Percentiles rank a stretch among this genome's conserved stretches.
phyloP scores from a whole-genome alignment of 2,113 vertebrate genomes.

The Ramphastos sulfuratus region DNA sequence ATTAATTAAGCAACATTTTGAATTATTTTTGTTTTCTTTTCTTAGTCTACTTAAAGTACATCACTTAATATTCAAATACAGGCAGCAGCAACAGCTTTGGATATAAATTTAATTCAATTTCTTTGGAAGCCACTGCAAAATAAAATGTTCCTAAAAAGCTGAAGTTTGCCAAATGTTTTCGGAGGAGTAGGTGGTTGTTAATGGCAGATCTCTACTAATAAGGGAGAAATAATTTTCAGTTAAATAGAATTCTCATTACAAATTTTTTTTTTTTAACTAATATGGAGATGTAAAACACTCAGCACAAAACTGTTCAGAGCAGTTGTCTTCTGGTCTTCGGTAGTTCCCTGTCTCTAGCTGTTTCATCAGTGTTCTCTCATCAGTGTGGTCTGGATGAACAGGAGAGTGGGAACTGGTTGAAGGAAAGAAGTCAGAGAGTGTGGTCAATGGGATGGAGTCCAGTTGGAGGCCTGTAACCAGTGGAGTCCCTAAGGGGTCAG shows the following conservation, averaged over 20 bases:
- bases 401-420: too few relatives aligned
- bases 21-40: background rate
- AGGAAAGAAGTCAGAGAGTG: too few relatives aligned
- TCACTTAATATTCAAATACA: background rate
- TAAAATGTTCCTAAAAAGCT: background rate
- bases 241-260: background rate
- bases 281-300: background rate
- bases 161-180: background rate
- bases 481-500: too few relatives aligned
- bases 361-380: background rate
- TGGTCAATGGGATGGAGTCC: too few relatives aligned
- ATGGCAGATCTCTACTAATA: background rate
- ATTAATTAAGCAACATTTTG: background rate
- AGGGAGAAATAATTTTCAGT: background rate
- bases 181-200: background rate
- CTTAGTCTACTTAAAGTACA: background rate
- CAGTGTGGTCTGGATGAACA: background rate
- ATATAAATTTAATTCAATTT: background rate
- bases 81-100: background rate
- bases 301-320: background rate
- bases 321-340: background rate
- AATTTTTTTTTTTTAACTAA: background rate
- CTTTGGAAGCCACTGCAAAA: background rate
- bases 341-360: background rate
- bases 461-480: too few relatives aligned